Conservation (phyloP, 2,113 vertebrate genomes). For the Chamaea fasciata region DNA sequence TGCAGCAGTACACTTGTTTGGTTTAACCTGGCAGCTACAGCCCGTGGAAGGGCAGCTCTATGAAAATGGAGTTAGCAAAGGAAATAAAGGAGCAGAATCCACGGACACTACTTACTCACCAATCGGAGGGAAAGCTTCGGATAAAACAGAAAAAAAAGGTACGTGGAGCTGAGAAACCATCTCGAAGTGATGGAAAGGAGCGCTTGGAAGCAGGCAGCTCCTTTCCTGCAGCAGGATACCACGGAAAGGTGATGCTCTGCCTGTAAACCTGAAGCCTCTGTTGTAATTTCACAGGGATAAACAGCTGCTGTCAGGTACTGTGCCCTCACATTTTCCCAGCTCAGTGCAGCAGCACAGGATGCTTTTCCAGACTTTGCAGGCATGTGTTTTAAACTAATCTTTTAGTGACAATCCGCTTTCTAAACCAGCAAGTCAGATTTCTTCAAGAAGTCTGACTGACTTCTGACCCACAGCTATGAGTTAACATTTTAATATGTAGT, state of each 20-base stretch:
- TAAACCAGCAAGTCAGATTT: neutral
- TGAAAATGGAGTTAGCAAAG: slow-evolving; percentile 93
- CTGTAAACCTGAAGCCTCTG: neutral
- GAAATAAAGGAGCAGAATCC: slow-evolving; percentile 80
- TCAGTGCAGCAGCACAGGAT: neutral
- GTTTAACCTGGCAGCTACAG: slow-evolving; percentile 95
- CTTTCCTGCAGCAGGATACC: neutral
- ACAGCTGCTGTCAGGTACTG: neutral
- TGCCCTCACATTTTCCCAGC: neutral
- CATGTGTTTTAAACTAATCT: neutral
- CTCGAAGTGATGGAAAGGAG: neutral
- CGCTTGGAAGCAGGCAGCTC: neutral
- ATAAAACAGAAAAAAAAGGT: slow-evolving; percentile 87
- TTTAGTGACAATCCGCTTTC: neutral
- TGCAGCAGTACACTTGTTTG: slow-evolving; percentile 95
- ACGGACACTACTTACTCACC: slow-evolving; percentile 84
- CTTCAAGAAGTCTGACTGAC: neutral
- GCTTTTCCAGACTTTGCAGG: neutral
- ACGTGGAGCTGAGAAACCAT: neutral
- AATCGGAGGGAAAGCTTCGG: slow-evolving; percentile 84
- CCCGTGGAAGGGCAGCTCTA: slow-evolving; percentile 92
- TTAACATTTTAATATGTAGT: slow-evolving; percentile 42
- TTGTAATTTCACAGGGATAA: neutral
- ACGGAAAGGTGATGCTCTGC: neutral
- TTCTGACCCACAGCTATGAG: neutral